Evolutionary conservation across 2,113 vertebrate genomes (phyloP).

Genomic region (Microtus ochrogaster): DNA sequence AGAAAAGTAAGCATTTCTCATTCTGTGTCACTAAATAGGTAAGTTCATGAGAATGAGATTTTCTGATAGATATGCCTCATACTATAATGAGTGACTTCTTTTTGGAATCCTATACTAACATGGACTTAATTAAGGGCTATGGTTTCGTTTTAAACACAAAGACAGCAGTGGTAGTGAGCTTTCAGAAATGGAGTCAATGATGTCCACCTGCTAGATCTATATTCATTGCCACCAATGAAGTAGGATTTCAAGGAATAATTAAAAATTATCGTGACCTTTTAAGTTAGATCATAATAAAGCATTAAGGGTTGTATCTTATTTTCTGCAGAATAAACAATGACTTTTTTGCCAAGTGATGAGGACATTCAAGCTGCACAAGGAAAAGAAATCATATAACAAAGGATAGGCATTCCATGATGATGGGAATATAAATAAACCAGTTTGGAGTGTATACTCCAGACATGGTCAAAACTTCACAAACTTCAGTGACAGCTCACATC

Average conservation of each 20-base stretch:
- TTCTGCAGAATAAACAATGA: background rate
- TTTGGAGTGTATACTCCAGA: background rate
- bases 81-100: background rate
- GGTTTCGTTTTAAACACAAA: constrained; percentile 46
- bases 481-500: background rate
- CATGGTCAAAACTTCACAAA: background rate
- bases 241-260: background rate
- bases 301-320: background rate
- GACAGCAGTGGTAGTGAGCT: background rate
- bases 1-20: background rate
- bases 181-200: background rate
- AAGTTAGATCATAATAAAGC: background rate
- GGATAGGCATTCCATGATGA: background rate
- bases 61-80: background rate
- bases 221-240: background rate
- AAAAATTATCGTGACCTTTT: background rate
- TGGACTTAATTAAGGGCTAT: background rate
- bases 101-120: constrained; percentile 5
- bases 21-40: background rate
- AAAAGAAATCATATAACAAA: background rate
- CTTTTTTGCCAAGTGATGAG: background rate
- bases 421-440: background rate
- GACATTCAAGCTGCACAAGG: background rate
- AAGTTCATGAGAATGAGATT: background rate
- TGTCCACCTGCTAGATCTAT: background rate